A percentile compares a stretch with the other conserved stretches of the same genome.
Evolutionary conservation across 30 jellyfish, hydroid and myxozoan species (phyloP).

Genomic region (Chrysaora quinquecirrha): DNA sequence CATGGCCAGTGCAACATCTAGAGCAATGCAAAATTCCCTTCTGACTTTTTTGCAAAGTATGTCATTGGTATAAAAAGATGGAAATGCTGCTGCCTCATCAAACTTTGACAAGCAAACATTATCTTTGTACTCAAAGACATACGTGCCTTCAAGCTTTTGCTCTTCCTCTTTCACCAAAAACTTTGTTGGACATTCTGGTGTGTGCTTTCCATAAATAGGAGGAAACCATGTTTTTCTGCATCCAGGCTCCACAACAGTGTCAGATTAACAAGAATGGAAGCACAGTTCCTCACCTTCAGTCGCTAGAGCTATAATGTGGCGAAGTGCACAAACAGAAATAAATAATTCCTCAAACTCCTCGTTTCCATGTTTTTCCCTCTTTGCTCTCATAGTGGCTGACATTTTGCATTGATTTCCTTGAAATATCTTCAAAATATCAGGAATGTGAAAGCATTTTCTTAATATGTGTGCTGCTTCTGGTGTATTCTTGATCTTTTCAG

Average conservation of each 20-base stretch:
- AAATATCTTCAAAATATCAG: too few species aligned
- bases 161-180: too few species aligned
- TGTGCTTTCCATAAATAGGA: background rate
- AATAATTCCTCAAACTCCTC: too few species aligned
- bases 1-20: conserved; percentile 30
- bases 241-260: background rate
- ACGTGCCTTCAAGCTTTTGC: too few species aligned
- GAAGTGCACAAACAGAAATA: too few species aligned
- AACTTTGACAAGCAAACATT: background rate
- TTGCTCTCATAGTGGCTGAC: too few species aligned
- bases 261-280: background rate
- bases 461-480: too few species aligned
- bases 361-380: too few species aligned
- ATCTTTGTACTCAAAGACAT: background rate
- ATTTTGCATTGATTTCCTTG: too few species aligned
- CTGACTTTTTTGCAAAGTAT: background rate
- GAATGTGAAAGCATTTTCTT: too few species aligned
- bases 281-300: background rate
- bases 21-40: conserved; percentile 12
- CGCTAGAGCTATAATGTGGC: background rate
- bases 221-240: background rate
- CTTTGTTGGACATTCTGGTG: background rate
- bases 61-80: conserved; percentile 21
- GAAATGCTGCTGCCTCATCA: background rate
- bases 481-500: background rate